Evolutionary conservation across 2,113 vertebrate species (phyloP), one percentile per base, ranked within the genome.

Genomic region (Acanthochromis polyacanthus): DNA sequence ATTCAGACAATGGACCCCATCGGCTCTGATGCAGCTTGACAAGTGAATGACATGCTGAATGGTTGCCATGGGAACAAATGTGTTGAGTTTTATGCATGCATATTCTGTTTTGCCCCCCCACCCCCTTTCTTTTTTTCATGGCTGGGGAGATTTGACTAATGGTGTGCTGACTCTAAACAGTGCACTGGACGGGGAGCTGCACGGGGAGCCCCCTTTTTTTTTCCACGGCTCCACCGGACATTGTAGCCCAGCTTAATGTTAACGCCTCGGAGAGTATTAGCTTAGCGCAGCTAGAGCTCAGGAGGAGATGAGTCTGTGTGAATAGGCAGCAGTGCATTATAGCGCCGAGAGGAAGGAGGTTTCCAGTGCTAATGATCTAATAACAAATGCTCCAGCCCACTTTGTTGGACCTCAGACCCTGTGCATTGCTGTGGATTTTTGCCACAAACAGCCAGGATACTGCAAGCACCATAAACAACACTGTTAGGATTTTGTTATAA

Each of bases 21-120:
- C 95, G 96, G 94, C 95, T 94, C 96, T 98, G 97, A 99, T 99
- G 96, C 95, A 93, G 95, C 96, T 96, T 98, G 98, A 99, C 98
- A 98, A 96, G 95, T 96, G 97, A 98, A 98, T 97, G 97, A 98
- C 96, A 97, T 95, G 95, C 95, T 98, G 97, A 99, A 98, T 96
- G 95, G 97, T 99, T 97, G 90, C 97, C 95, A 97, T 98, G 96
- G 97, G 90, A 97, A 99, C 97, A 97, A 99, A 98, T 98, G 97
- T 97, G 96, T 97, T 93, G 93, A 90, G 96, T 97, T 96, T 98
- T 98, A 99, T 98, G 97, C 97, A 99, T 97, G 97, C 95, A 96
- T 96, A 97, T 97, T 97, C 96, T 95, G 95, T 91, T 91, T 89
- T 84, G 79, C n/a, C 32, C 36, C 61, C 71, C 4, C 40, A 25